Conservation (phyloP, 2,797 vertebrate genomes). For the Euphonia xanthogaster region DNA sequence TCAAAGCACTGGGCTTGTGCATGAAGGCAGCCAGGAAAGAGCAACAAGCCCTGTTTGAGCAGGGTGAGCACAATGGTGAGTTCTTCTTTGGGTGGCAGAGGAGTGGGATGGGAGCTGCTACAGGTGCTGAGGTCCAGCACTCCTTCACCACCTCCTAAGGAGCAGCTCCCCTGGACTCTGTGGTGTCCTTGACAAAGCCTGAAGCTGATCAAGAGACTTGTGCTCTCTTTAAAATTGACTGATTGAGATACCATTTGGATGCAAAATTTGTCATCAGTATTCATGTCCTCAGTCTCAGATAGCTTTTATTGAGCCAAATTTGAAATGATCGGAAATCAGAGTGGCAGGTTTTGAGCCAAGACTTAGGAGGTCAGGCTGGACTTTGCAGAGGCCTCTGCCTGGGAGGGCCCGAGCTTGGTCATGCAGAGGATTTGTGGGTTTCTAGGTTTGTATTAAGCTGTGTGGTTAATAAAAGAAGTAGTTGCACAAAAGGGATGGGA, state of each 20-base stretch:
- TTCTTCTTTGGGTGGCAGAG: neutral
- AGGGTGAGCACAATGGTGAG: neutral
- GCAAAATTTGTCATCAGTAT: slow-evolving; percentile 29
- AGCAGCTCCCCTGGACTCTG: neutral
- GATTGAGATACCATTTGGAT: slow-evolving; percentile 27
- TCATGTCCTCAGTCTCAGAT: neutral
- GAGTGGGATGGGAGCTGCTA: neutral
- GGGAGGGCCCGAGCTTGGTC: fast-evolving
- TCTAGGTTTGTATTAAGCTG: neutral
- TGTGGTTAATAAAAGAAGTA: neutral
- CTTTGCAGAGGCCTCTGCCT: neutral
- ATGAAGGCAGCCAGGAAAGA: neutral
- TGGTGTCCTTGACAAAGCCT: neutral
- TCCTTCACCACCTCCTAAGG: neutral
- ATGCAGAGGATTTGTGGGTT: neutral
- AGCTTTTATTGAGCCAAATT: slow-evolving; percentile 8
- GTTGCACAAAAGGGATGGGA: fast-evolving
- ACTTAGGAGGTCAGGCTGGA: neutral
- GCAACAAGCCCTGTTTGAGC: neutral
- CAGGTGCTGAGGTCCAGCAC: neutral
- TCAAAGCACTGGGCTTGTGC: neutral
- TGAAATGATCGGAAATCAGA: neutral
- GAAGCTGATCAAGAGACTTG: neutral
- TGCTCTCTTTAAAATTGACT: neutral
- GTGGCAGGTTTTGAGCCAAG: neutral